phyloP scores from a whole-genome alignment of 2,888 invertebrate genomes.

The Scaptomyza cyrtandrae region DNA sequence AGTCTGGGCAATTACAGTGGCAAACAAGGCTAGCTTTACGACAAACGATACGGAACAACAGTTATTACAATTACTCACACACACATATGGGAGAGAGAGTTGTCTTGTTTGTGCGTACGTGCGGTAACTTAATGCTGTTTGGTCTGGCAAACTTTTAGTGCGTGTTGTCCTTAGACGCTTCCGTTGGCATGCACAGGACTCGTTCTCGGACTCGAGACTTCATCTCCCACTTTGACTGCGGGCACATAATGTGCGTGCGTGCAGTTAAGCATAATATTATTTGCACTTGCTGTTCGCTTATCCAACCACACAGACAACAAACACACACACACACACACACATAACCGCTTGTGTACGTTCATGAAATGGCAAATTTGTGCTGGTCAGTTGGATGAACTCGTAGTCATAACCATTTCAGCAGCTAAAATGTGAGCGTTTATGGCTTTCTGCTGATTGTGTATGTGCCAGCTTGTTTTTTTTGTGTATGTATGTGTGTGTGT shows the following conservation, averaged over 20 bases:
- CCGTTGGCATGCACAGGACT: conserved; percentile 43
- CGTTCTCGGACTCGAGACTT: not conserved
- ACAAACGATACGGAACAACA: conserved; percentile 65
- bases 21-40: conserved; percentile 57
- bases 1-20: conserved; percentile 73
- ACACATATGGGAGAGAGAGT: conserved; percentile 4
- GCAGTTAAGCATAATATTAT: conserved; percentile 78
- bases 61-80: conserved; percentile 67
- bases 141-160: conserved; percentile 60
- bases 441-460: conserved; percentile 27
- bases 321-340: conserved; percentile 15
- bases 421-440: conserved; percentile 70
- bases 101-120: conserved; percentile 54
- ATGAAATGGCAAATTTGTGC: conserved; percentile 41
- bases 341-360: not conserved
- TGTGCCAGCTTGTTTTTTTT: too few relatives aligned
- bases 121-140: conserved; percentile 75
- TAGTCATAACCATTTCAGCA: conserved; percentile 70
- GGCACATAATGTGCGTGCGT: conserved; percentile 55
- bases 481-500: not conserved
- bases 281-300: conserved; percentile 70
- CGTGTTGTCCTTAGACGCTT: conserved; percentile 61
- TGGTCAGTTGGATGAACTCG: conserved; percentile 51
- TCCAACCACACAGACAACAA: conserved; percentile 38
- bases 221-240: conserved; percentile 15